Evolutionary conservation across 2,888 invertebrate genomes (phyloP).

Genomic region (Epicampocera succincta): DNA sequence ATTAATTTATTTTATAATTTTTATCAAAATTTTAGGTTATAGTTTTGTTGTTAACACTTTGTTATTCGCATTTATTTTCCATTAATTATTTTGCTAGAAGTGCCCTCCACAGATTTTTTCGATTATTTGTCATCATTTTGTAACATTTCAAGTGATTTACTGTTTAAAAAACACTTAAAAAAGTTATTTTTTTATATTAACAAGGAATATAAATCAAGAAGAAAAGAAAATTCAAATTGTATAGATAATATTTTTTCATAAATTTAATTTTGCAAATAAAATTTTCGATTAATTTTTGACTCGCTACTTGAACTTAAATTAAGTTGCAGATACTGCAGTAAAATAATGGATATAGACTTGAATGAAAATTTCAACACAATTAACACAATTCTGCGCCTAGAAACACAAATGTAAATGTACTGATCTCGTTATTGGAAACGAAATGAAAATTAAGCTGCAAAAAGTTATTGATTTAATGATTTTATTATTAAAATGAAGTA

Average conservation of each 20-base stretch:
- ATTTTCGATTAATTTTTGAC: too few species aligned
- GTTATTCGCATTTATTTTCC: neutral
- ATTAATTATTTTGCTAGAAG: conserved; percentile 68
- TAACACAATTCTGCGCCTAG: too few species aligned
- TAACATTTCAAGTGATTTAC: conserved; percentile 78
- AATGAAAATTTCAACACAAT: too few species aligned
- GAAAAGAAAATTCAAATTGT: neutral
- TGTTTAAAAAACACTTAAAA: conserved; percentile 75
- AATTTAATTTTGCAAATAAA: conserved; percentile 23
- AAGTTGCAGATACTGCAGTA: neutral
- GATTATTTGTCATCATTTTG: conserved; percentile 69
- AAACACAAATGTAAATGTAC: too few species aligned
- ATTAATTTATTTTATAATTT: neutral
- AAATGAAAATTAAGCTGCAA: too few species aligned
- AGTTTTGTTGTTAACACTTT: too few species aligned
- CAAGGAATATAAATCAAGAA: conserved; percentile 23
- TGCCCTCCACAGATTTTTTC: conserved; percentile 78
- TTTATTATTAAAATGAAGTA: too few species aligned
- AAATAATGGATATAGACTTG: neutral
- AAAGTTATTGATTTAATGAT: too few species aligned
- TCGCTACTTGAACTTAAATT: too few species aligned
- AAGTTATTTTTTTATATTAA: conserved; percentile 41
- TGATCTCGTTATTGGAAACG: too few species aligned
- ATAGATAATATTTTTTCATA: too few species aligned
- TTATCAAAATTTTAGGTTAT: neutral